Conservation (phyloP, 2,888 invertebrate genomes). For the Agrotis clavis region DNA sequence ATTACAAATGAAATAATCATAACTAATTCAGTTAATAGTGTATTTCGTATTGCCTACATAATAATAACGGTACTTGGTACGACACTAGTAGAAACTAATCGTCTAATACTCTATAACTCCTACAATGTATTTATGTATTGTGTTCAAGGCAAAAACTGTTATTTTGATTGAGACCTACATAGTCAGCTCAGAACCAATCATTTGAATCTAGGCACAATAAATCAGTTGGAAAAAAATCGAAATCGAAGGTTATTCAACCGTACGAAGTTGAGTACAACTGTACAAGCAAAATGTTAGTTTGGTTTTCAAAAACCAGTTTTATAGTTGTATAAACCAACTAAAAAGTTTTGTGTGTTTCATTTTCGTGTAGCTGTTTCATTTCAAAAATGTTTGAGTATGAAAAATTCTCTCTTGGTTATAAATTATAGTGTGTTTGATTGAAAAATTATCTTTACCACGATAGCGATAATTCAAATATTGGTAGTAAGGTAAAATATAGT, state of each 20-base stretch:
- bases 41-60: neutral
- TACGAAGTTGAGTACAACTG: neutral
- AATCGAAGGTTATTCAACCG: neutral
- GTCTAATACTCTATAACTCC: no score
- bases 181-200: neutral
- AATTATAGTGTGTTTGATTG: neutral
- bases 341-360: no score
- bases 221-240: neutral
- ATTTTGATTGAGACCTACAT: neutral
- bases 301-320: neutral
- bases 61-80: no score
- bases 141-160: neutral
- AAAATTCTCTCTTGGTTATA: neutral
- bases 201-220: no score
- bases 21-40: neutral
- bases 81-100: no score
- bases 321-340: neutral
- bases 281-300: neutral
- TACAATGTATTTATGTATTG: neutral
- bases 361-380: no score
- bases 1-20: constrained; percentile 5
- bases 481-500: no score
- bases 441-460: neutral
- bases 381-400: neutral
- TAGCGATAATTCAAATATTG: no score